A percentile compares a stretch with the other conserved stretches of the same genome.
phyloP scores from a whole-genome alignment of 2,888 invertebrate species.

The Hedychridium roseum region DNA sequence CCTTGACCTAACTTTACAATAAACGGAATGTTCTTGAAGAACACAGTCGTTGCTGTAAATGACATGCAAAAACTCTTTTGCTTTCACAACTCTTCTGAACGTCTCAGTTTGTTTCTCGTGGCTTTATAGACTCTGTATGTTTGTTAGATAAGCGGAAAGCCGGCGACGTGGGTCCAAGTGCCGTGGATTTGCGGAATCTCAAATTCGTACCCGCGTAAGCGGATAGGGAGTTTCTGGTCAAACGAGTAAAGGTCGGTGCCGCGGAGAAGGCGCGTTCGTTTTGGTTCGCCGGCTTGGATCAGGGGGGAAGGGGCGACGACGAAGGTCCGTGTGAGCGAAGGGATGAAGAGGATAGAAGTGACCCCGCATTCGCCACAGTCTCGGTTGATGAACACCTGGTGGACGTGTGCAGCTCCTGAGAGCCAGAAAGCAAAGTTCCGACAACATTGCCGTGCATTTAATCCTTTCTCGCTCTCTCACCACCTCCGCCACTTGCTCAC shows the following conservation, averaged over 20 bases:
- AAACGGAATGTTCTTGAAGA: neutral
- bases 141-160: slow-evolving; percentile 35
- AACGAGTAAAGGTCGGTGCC: slow-evolving; percentile 33
- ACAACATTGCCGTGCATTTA: slow-evolving; percentile 19
- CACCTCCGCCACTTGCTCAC: slow-evolving; percentile 1
- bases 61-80: neutral
- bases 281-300: slow-evolving; percentile 6
- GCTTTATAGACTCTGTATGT: slow-evolving; percentile 7
- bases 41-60: neutral
- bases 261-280: slow-evolving; percentile 14
- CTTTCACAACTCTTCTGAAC: too few relatives aligned
- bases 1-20: too few relatives aligned
- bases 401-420: slow-evolving; percentile 27
- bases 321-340: slow-evolving; percentile 27
- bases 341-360: slow-evolving; percentile 35
- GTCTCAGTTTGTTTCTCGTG: too few relatives aligned
- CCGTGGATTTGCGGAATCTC: slow-evolving; percentile 43
- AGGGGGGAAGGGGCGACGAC: slow-evolving; percentile 13
- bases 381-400: slow-evolving; percentile 41
- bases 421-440: slow-evolving; percentile 45
- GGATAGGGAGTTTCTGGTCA: slow-evolving; percentile 44
- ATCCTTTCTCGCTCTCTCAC: neutral
- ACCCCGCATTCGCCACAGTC: slow-evolving; percentile 38
- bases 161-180: slow-evolving; percentile 33
- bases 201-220: slow-evolving; percentile 47